Conservation (phyloP, 2,888 invertebrate species). For the Encarsia formosa region DNA sequence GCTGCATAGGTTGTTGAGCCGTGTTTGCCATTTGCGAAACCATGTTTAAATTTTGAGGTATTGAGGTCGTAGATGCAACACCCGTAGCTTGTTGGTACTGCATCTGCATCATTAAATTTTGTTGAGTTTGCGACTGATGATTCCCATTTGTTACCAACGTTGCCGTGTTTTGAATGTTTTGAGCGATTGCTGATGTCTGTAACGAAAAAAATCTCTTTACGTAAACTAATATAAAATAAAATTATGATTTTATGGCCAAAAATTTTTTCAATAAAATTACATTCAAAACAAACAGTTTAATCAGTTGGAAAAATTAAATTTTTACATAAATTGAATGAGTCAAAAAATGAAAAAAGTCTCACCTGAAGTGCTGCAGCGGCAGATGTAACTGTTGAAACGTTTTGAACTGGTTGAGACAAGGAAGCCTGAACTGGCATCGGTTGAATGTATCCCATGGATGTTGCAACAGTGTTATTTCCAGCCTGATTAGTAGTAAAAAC, state of each 20-base stretch:
- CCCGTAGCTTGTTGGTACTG: slow-evolving; percentile 38
- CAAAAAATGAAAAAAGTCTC: too few relatives aligned
- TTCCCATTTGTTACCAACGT: slow-evolving; percentile 33
- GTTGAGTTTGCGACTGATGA: slow-evolving; percentile 40
- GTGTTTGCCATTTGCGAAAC: slow-evolving; percentile 27
- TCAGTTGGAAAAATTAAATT: too few relatives aligned
- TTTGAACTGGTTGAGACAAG: slow-evolving; percentile 27
- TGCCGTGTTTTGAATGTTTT: slow-evolving; percentile 34
- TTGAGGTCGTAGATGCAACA: slow-evolving; percentile 29
- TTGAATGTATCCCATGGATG: slow-evolving; percentile 34
- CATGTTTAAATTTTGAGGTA: slow-evolving; percentile 23
- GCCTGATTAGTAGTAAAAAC: slow-evolving; percentile 27
- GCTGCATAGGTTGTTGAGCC: slow-evolving; percentile 35
- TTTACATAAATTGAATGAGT: background rate
- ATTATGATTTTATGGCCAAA: too few relatives aligned
- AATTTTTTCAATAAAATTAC: too few relatives aligned
- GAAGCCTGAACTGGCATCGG: slow-evolving; percentile 35
- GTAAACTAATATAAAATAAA: background rate
- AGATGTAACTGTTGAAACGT: slow-evolving; percentile 17
- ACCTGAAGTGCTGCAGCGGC: slow-evolving; percentile 15
- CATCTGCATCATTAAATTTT: slow-evolving; percentile 39
- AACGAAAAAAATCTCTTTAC: slow-evolving; percentile 5
- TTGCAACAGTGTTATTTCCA: slow-evolving; percentile 29
- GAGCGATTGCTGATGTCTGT: slow-evolving; percentile 30
- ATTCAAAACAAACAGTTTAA: too few relatives aligned